These are phyloP conservation scores for Cepaea hortensis DNA, from an alignment of 2,888 invertebrate species.

Conservation along the genomic window DNA sequence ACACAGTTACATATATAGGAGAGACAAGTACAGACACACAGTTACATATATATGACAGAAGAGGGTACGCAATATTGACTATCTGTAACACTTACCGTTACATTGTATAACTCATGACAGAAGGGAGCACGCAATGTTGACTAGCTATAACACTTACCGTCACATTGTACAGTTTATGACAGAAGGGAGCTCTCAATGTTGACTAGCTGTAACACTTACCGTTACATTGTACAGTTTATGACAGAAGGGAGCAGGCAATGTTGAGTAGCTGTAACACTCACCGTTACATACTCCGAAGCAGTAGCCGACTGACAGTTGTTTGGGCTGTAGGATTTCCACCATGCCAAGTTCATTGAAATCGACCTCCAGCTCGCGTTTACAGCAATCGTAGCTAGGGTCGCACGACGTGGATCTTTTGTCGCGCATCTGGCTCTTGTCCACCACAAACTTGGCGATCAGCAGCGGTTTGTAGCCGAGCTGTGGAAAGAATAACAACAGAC, in stretches of 20 bases:
- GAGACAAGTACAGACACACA: too few relatives aligned
- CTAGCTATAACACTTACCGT: too few relatives aligned
- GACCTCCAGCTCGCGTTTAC: slow-evolving; percentile 35
- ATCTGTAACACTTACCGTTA: too few relatives aligned
- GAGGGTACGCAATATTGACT: too few relatives aligned
- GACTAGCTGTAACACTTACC: neutral
- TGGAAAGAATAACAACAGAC: neutral
- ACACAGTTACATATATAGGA: too few relatives aligned
- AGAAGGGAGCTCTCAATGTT: too few relatives aligned
- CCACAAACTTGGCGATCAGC: slow-evolving; percentile 27
- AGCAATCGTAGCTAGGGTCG: slow-evolving; percentile 36
- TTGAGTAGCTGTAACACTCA: neutral
- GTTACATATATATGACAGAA: too few relatives aligned
- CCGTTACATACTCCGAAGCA: slow-evolving; percentile 43
- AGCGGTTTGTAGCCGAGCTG: slow-evolving; percentile 40
- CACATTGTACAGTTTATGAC: too few relatives aligned
- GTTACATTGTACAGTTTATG: neutral
- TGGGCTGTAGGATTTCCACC: slow-evolving; percentile 20
- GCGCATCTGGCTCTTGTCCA: neutral
- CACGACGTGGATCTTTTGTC: slow-evolving; percentile 12
- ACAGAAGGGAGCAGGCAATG: neutral
- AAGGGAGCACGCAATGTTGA: too few relatives aligned
- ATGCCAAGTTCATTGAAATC: slow-evolving; percentile 34
- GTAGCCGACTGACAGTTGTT: slow-evolving; percentile 22
- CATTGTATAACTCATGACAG: too few relatives aligned